phyloP scores from a whole-genome alignment of 1,140 invertebrate genomes.

The Mercenaria mercenaria region DNA sequence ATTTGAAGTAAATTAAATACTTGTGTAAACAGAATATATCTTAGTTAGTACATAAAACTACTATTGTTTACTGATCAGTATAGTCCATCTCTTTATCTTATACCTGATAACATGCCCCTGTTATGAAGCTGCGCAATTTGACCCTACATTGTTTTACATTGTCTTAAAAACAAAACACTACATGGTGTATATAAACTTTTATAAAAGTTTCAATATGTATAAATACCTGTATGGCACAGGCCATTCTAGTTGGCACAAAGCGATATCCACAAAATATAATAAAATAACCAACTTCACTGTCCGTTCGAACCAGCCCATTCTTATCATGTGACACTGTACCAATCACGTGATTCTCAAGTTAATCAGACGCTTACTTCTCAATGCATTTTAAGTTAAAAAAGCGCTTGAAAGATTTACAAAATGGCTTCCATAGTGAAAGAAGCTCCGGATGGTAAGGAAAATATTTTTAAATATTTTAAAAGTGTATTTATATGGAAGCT shows the following conservation, averaged over 20 bases:
- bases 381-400: neutral
- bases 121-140: neutral
- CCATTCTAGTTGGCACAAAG: constrained; percentile 22
- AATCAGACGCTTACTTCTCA: neutral
- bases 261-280: constrained; percentile 26
- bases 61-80: no score
- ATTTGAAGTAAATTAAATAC: no score
- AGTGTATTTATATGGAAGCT: no score
- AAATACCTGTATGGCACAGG: constrained; percentile 62
- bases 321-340: constrained; percentile 49
- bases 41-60: no score
- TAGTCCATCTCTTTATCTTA: no score
- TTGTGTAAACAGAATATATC: no score
- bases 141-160: neutral
- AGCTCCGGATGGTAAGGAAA: constrained; percentile 39
- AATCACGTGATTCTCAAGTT: constrained; percentile 53
- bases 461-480: no score
- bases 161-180: neutral
- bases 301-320: neutral
- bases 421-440: constrained; percentile 54
- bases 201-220: neutral
- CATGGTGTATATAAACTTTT: neutral
- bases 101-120: no score
- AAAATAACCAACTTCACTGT: neutral
- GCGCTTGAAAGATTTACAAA: constrained; percentile 30